Conservation (phyloP, 2,113 vertebrate genomes). For the Patagioenas fasciata region DNA sequence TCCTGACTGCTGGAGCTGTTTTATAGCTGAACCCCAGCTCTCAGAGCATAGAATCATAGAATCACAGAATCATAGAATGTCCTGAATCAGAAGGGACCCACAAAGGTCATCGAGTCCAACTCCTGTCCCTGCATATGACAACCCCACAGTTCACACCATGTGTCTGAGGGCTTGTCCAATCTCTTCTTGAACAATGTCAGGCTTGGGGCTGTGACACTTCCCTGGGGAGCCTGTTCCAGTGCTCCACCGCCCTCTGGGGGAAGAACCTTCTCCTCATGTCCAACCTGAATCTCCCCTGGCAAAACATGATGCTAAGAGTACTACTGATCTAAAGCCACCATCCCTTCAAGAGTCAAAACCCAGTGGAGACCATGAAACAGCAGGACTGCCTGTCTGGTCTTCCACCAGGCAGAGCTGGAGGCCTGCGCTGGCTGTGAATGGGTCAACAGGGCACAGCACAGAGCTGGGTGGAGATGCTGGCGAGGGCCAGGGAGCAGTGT, state of each 20-base stretch:
- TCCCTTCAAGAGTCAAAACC: not conserved
- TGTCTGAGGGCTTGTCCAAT: too few species aligned
- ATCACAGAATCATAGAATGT: too few species aligned
- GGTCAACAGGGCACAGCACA: rapidly evolving
- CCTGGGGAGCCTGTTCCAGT: too few species aligned
- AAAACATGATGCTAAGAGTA: not conserved
- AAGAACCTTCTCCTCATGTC: too few species aligned
- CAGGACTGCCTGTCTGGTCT: not conserved
- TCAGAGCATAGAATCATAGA: not conserved
- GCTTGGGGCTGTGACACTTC: too few species aligned
- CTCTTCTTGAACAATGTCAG: too few species aligned
- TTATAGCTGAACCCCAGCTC: not conserved
- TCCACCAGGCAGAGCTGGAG: not conserved
- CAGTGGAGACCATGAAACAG: not conserved
- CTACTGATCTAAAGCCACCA: not conserved
- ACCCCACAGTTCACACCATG: too few species aligned
- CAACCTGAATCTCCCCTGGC: too few species aligned
- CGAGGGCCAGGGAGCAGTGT: rapidly evolving
- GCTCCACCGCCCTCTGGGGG: too few species aligned
- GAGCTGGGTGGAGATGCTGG: rapidly evolving
- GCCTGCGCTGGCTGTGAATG: not conserved
- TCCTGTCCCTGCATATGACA: too few species aligned
- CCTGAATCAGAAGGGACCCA: too few species aligned
- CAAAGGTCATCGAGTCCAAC: too few species aligned
- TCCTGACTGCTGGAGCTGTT: not conserved